These are phyloP conservation scores for Pyrochroa serraticornis DNA, from an alignment of 2,888 invertebrate species.

Conservation along the genomic window DNA sequence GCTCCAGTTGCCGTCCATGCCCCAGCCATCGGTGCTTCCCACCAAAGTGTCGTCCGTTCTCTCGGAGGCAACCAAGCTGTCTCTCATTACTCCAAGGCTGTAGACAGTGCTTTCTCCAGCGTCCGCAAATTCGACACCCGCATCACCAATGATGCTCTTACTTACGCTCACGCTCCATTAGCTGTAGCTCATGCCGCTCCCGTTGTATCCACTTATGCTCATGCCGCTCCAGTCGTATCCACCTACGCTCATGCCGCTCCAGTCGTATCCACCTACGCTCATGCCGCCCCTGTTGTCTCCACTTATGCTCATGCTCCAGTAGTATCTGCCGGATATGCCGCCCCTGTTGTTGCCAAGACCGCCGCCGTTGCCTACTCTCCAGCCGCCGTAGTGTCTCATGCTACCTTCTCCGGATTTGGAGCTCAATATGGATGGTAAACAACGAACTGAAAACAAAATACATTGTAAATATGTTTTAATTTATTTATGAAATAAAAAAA, in stretches of 20 bases:
- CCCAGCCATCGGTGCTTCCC: slow-evolving; percentile 58
- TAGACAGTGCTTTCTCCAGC: slow-evolving; percentile 66
- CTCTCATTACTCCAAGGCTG: slow-evolving; percentile 62
- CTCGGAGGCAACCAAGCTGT: slow-evolving; percentile 63
- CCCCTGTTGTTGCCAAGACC: slow-evolving; percentile 41
- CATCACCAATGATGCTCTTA: slow-evolving; percentile 62
- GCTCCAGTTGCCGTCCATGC: slow-evolving; percentile 47
- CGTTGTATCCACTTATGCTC: slow-evolving; percentile 47
- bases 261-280: slow-evolving; percentile 35
- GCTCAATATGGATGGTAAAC: slow-evolving; percentile 68
- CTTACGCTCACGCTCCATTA: slow-evolving; percentile 60
- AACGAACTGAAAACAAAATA: neutral
- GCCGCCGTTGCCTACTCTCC: slow-evolving; percentile 52
- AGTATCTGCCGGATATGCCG: slow-evolving; percentile 44
- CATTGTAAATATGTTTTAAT: slow-evolving; percentile 6
- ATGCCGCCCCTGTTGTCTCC: slow-evolving; percentile 42
- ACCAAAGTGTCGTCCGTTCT: slow-evolving; percentile 65
- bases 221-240: slow-evolving; percentile 51
- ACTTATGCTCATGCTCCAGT: slow-evolving; percentile 40
- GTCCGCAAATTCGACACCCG: slow-evolving; percentile 66
- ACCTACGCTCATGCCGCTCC: slow-evolving; percentile 50
- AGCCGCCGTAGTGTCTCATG: slow-evolving; percentile 67
- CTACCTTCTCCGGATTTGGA: slow-evolving; percentile 67
- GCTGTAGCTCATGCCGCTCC: slow-evolving; percentile 41
- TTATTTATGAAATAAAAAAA: slow-evolving; percentile 5